A percentile compares a stretch with the other conserved stretches of the same genome.
phyloP scores from a whole-genome alignment of 2,113 vertebrate species.

The Anser cygnoides region DNA sequence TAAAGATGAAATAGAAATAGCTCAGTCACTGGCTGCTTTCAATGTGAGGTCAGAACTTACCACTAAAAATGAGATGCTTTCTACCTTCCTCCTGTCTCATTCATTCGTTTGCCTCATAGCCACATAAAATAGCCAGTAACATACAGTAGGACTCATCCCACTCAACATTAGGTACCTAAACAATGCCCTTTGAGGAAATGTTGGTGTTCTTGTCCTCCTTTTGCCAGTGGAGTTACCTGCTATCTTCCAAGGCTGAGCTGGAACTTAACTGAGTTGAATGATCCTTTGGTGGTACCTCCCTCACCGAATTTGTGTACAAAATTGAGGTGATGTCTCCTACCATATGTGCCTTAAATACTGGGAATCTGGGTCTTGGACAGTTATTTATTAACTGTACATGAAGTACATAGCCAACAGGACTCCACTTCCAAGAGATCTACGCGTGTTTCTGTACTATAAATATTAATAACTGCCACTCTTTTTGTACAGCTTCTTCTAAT shows the following conservation, averaged over 20 bases:
- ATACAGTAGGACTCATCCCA: not conserved
- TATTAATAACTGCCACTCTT: not conserved
- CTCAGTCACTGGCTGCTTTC: not conserved
- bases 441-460: not conserved
- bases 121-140: not conserved
- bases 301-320: not conserved
- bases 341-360: not conserved
- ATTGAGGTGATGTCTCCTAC: not conserved
- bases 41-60: not conserved
- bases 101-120: not conserved
- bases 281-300: not conserved
- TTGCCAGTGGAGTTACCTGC: not conserved
- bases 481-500: not conserved
- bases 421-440: not conserved
- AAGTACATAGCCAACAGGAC: not conserved
- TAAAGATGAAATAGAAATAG: not conserved
- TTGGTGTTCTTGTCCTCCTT: not conserved
- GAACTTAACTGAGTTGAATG: not conserved
- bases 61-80: not conserved
- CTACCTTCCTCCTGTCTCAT: not conserved
- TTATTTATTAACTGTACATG: constrained; percentile 4
- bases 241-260: not conserved
- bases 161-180: rapidly evolving
- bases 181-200: not conserved
- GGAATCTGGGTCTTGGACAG: not conserved